A percentile compares a stretch with the other conserved stretches of the same genome.
These are phyloP conservation scores for Lithobates pipiens DNA, from an alignment of 2,797 vertebrate genomes.

Conservation along the genomic window DNA sequence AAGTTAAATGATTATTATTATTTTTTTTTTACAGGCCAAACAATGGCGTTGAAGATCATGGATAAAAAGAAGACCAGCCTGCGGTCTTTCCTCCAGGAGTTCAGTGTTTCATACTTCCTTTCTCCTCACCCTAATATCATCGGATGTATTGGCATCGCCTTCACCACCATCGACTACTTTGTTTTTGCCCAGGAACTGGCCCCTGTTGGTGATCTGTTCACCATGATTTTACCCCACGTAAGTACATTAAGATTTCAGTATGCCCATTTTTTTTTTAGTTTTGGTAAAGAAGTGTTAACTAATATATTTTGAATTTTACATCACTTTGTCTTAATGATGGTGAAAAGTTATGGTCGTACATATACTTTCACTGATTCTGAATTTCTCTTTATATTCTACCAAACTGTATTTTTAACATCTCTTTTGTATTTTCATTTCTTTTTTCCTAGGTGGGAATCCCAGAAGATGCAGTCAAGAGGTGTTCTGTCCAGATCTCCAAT, in stretches of 20 bases:
- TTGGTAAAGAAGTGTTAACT: background rate
- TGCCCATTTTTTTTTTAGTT: no score
- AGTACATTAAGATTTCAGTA: background rate
- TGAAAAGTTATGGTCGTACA: no score
- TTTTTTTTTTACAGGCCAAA: background rate
- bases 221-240: background rate
- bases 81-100: background rate
- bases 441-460: no score
- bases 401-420: no score
- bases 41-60: background rate
- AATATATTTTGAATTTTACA: background rate
- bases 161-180: background rate
- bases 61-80: background rate
- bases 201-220: background rate
- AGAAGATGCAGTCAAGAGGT: no score
- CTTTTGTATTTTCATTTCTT: no score
- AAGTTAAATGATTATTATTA: no score
- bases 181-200: background rate
- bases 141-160: background rate
- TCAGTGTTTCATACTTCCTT: background rate
- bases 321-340: no score
- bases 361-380: no score
- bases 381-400: no score
- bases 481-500: no score
- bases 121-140: background rate